Evolutionary conservation across 2,888 invertebrate genomes (phyloP).

Genomic region (Drosophila lacicola): DNA sequence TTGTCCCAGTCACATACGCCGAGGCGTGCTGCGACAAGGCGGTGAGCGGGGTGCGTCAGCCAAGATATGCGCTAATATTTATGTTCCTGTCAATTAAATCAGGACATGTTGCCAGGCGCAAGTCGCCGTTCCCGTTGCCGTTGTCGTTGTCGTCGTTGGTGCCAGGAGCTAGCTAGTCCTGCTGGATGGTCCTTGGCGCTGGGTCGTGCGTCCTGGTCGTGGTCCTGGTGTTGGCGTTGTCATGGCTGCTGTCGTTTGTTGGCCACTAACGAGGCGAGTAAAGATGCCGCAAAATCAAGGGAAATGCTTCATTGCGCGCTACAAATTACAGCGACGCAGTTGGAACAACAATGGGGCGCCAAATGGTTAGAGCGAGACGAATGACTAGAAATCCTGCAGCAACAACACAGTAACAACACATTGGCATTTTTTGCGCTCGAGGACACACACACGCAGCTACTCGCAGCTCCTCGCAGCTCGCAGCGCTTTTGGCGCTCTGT

Average conservation of each 20-base stretch:
- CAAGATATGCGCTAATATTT: constrained; percentile 83
- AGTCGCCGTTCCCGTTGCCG: constrained; percentile 15
- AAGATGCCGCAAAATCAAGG: constrained; percentile 82
- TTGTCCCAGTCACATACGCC: constrained; percentile 62
- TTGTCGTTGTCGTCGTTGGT: not conserved
- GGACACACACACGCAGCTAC: constrained; percentile 65
- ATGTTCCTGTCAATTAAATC: constrained; percentile 85
- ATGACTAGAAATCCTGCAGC: constrained; percentile 25
- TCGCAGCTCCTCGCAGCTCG: not conserved
- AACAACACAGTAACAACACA: constrained; percentile 39
- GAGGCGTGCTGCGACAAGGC: constrained; percentile 7
- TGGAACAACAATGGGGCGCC: constrained; percentile 77
- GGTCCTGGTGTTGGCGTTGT: constrained; percentile 67
- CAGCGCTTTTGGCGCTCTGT: constrained; percentile 12
- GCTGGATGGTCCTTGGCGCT: constrained; percentile 8
- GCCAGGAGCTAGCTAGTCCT: constrained; percentile 15
- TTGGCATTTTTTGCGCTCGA: constrained; percentile 78
- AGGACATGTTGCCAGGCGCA: constrained; percentile 75
- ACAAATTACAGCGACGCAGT: constrained; percentile 81
- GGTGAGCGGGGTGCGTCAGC: constrained; percentile 22
- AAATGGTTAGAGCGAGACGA: constrained; percentile 38
- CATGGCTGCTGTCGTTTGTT: constrained; percentile 80
- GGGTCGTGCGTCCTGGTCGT: constrained; percentile 24
- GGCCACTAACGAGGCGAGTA: constrained; percentile 82
- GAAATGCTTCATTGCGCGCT: constrained; percentile 82